A percentile compares a stretch with the other conserved stretches of the same genome.
Conservation (phyloP, 2,888 invertebrate species). For the Sabatieria punctata region DNA sequence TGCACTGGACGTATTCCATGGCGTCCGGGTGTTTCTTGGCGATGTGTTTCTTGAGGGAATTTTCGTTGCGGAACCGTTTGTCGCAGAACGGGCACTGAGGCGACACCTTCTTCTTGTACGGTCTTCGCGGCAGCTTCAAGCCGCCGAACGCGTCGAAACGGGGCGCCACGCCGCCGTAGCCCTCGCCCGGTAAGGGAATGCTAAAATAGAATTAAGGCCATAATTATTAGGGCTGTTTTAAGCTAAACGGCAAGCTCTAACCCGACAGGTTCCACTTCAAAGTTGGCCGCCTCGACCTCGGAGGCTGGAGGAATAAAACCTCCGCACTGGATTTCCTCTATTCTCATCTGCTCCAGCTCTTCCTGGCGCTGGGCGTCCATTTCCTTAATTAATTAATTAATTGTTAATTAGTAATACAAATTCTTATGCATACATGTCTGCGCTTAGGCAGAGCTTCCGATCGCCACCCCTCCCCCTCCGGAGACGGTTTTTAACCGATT, state of each 20-base stretch:
- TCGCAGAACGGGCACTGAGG: slow-evolving; percentile 32
- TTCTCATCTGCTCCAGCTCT: slow-evolving; percentile 22
- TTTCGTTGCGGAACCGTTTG: slow-evolving; percentile 29
- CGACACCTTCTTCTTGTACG: slow-evolving; percentile 26
- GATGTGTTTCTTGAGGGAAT: slow-evolving; percentile 27
- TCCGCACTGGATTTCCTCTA: slow-evolving; percentile 26
- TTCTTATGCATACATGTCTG: no score
- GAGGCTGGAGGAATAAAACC: slow-evolving; percentile 29
- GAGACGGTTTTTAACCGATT: no score
- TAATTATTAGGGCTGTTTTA: no score
- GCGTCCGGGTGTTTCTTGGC: slow-evolving; percentile 26
- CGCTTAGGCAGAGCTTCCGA: no score
- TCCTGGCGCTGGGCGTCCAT: slow-evolving; percentile 20
- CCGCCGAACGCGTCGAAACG: slow-evolving; percentile 22
- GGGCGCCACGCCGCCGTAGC: slow-evolving; percentile 19
- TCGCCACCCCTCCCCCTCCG: no score
- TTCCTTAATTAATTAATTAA: slow-evolving; percentile 10
- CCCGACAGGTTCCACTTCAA: slow-evolving; percentile 10
- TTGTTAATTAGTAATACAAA: neutral
- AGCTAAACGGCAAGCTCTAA: slow-evolving; percentile 1
- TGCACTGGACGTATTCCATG: slow-evolving; percentile 26
- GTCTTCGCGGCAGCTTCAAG: slow-evolving; percentile 18
- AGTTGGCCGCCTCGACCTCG: slow-evolving; percentile 17
- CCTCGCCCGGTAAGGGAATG: slow-evolving; percentile 27
- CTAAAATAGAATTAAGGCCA: slow-evolving; percentile 12